Percentiles rank a stretch among this genome's conserved stretches.
These are phyloP conservation scores for Drosophila nigricruria DNA, from an alignment of 2,888 invertebrate genomes.

Conservation along the genomic window DNA sequence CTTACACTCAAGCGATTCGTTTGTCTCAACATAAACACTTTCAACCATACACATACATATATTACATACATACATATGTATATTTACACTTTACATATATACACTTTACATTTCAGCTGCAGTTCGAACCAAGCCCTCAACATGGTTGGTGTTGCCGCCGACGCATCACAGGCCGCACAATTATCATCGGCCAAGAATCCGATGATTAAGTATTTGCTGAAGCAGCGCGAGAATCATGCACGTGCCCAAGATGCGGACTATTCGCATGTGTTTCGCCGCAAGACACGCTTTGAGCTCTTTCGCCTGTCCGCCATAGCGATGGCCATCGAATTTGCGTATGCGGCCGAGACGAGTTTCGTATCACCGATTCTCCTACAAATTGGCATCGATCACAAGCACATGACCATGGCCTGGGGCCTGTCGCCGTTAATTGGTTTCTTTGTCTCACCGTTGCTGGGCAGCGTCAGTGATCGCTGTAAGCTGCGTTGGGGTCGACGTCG, in stretches of 20 bases:
- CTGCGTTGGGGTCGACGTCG: slow-evolving; percentile 87
- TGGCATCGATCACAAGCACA: slow-evolving; percentile 87
- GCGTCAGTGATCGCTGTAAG: slow-evolving; percentile 87
- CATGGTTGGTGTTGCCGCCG: slow-evolving; percentile 83
- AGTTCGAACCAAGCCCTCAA: slow-evolving; percentile 32
- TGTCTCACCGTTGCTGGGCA: slow-evolving; percentile 86
- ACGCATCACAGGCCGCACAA: slow-evolving; percentile 65
- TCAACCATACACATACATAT: neutral
- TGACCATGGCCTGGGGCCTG: slow-evolving; percentile 86
- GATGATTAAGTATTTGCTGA: slow-evolving; percentile 84
- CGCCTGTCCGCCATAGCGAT: slow-evolving; percentile 84
- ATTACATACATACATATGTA: neutral
- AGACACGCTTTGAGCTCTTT: slow-evolving; percentile 83
- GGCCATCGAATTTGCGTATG: slow-evolving; percentile 89
- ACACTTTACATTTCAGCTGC: slow-evolving; percentile 10
- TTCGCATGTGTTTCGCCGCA: slow-evolving; percentile 85
- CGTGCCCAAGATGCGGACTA: slow-evolving; percentile 83
- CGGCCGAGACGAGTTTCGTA: slow-evolving; percentile 89
- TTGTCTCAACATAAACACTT: slow-evolving; percentile 5
- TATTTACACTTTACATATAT: neutral
- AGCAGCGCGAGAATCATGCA: slow-evolving; percentile 84
- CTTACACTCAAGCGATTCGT: slow-evolving; percentile 36
- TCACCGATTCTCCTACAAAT: slow-evolving; percentile 88
- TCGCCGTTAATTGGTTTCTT: slow-evolving; percentile 85
- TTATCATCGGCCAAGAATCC: slow-evolving; percentile 81